A percentile compares a stretch with the other conserved stretches of the same genome.
These are phyloP conservation scores for Mya arenaria DNA, from an alignment of 1,140 invertebrate species.

Conservation along the genomic window DNA sequence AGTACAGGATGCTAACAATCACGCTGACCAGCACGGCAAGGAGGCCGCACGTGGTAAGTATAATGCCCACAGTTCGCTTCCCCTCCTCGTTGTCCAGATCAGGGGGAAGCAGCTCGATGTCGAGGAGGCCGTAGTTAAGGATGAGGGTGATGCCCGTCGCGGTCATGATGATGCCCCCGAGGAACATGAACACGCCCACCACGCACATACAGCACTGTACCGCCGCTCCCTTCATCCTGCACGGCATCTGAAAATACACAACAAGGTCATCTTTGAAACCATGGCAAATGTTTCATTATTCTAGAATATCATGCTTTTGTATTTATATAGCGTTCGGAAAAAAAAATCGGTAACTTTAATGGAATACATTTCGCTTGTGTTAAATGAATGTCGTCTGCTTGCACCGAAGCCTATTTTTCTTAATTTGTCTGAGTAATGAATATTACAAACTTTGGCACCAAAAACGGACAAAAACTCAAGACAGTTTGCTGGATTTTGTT, in stretches of 20 bases:
- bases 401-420: too few relatives aligned
- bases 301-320: too few relatives aligned
- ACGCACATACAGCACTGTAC: slow-evolving; percentile 56
- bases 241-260: slow-evolving; percentile 56
- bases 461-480: too few relatives aligned
- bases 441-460: too few relatives aligned
- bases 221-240: slow-evolving; percentile 35
- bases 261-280: too few relatives aligned
- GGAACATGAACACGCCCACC: slow-evolving; percentile 47
- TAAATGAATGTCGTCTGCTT: too few relatives aligned
- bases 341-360: too few relatives aligned
- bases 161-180: slow-evolving; percentile 51
- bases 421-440: too few relatives aligned
- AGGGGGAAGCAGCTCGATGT: slow-evolving; percentile 43
- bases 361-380: too few relatives aligned
- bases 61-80: slow-evolving; percentile 52
- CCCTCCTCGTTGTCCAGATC: slow-evolving; percentile 56
- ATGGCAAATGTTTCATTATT: too few relatives aligned
- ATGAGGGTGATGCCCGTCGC: slow-evolving; percentile 54
- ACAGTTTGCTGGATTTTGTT: too few relatives aligned
- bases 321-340: too few relatives aligned
- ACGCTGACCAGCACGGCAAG: slow-evolving; percentile 45
- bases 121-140: slow-evolving; percentile 55
- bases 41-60: slow-evolving; percentile 44
- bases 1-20: slow-evolving; percentile 44